Conservation (phyloP, 2,888 invertebrate genomes). For the Incurvaria masculella region DNA sequence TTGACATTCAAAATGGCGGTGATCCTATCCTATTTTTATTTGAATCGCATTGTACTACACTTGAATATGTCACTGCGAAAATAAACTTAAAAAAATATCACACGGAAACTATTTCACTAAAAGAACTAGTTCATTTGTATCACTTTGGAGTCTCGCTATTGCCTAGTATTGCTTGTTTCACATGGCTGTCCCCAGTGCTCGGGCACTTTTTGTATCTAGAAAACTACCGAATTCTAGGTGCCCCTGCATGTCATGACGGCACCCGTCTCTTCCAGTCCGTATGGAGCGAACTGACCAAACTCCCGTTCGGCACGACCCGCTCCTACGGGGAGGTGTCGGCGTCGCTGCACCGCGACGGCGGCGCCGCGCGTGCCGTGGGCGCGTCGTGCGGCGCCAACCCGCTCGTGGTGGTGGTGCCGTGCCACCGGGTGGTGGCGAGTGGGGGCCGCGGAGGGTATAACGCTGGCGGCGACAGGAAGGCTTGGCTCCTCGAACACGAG, state of each 20-base stretch:
- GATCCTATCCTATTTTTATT: too few relatives aligned
- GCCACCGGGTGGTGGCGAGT: slow-evolving; percentile 38
- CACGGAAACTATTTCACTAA: too few relatives aligned
- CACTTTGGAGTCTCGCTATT: too few relatives aligned
- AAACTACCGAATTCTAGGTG: background rate
- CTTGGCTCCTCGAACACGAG: slow-evolving; percentile 49
- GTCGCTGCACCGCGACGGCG: slow-evolving; percentile 29
- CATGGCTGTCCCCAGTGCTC: background rate
- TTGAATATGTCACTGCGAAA: too few relatives aligned
- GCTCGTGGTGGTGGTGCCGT: slow-evolving; percentile 37
- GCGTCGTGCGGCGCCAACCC: slow-evolving; percentile 42
- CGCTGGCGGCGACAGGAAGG: slow-evolving; percentile 49
- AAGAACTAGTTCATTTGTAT: too few relatives aligned
- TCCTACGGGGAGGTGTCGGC: slow-evolving; percentile 40
- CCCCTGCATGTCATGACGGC: background rate
- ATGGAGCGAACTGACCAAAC: slow-evolving; percentile 33
- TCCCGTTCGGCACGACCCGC: slow-evolving; percentile 38
- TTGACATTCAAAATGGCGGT: too few relatives aligned
- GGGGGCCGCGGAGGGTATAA: slow-evolving; percentile 47
- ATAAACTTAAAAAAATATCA: too few relatives aligned
- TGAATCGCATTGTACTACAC: background rate
- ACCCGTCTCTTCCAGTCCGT: slow-evolving; percentile 31
- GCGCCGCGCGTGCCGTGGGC: slow-evolving; percentile 39
- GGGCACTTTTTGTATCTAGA: background rate
- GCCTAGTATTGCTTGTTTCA: too few relatives aligned